Conservation (phyloP, 2,888 invertebrate species). For the Megastigmus dorsalis region DNA sequence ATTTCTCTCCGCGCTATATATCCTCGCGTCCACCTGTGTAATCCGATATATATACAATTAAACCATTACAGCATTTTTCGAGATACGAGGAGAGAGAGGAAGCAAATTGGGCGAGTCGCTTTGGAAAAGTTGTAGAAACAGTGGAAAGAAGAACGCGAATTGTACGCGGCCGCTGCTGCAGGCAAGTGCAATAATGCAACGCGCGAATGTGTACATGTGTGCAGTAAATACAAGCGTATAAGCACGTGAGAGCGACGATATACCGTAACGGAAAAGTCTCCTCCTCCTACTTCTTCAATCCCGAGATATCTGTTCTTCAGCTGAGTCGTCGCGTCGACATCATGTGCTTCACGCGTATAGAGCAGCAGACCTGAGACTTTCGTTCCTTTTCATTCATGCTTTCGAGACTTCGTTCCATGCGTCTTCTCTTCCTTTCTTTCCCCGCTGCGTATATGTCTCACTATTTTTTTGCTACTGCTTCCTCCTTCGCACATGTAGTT, state of each 20-base stretch:
- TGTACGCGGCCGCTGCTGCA: too few relatives aligned
- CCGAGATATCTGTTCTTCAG: conserved; percentile 29
- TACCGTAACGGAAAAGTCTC: conserved; percentile 51
- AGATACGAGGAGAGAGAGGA: too few relatives aligned
- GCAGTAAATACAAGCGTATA: neutral
- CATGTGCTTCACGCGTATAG: neutral
- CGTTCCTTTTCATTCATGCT: conserved; percentile 47
- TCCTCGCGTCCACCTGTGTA: too few relatives aligned
- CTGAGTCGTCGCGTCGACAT: neutral
- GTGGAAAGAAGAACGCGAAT: too few relatives aligned
- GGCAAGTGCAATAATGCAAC: conserved; percentile 13
- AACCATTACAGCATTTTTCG: too few relatives aligned
- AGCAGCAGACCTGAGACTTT: conserved; percentile 19
- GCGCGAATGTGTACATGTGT: neutral
- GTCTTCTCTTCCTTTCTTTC: neutral
- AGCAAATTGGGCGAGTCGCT: too few relatives aligned
- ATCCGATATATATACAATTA: too few relatives aligned
- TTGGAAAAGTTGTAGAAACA: too few relatives aligned
- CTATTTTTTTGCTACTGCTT: conserved; percentile 8
- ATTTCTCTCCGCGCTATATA: too few relatives aligned
- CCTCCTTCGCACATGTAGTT: neutral
- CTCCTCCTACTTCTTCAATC: conserved; percentile 38
- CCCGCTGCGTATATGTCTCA: neutral
- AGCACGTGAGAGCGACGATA: conserved; percentile 15
- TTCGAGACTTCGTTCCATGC: conserved; percentile 23